phyloP scores from a whole-genome alignment of 2,113 vertebrate species.

The Saimiri boliviensis region DNA sequence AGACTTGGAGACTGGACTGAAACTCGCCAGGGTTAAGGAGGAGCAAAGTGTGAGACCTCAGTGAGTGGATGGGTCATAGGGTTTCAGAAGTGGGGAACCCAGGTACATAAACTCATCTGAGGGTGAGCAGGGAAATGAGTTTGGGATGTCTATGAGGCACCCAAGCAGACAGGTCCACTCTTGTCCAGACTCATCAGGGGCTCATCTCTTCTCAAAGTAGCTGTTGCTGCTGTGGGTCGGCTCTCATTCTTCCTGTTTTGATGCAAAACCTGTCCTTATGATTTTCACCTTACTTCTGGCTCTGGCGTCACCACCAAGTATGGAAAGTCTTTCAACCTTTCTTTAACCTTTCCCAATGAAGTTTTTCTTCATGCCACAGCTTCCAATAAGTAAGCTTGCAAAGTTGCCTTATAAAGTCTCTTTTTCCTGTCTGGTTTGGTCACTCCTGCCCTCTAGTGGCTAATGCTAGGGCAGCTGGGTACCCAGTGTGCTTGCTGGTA shows the following conservation, averaged over 20 bases:
- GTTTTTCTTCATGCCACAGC: background rate
- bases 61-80: background rate
- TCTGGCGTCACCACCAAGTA: background rate
- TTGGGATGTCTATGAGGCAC: background rate
- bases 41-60: background rate
- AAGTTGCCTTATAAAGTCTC: background rate
- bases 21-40: background rate
- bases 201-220: background rate
- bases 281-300: background rate
- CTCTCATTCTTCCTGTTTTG: background rate
- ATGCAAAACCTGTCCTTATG: background rate
- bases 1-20: background rate
- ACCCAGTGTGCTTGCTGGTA: rapidly evolving
- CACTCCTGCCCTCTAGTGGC: constrained; percentile 61
- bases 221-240: rapidly evolving
- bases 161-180: background rate
- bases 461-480: background rate
- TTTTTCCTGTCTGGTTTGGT: background rate
- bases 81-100: too few species aligned
- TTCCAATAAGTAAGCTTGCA: background rate
- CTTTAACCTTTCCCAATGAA: background rate
- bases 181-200: background rate
- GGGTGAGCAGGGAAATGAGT: background rate
- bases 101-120: background rate
- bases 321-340: background rate